Base-by-base conservation (phyloP, 2,888 invertebrate genomes). In the Nyleta sp. region DNA sequence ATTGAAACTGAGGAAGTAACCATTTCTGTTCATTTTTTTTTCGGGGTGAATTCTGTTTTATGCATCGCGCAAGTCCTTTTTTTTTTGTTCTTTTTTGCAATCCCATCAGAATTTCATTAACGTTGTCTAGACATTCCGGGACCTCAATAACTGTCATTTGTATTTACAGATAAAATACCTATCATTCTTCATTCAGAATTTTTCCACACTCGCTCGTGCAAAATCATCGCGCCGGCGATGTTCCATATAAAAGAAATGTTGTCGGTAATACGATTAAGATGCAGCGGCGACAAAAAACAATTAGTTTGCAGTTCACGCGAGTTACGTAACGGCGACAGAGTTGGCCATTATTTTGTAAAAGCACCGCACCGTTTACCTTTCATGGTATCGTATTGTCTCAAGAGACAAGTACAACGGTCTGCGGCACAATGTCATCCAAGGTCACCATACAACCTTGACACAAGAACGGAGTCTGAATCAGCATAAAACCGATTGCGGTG, bases 361-460 rank as follows among this genome's bases (percentile, higher is more conserved):
- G 50, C 17, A 62, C 50, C 2, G n/a, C 13, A 7, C 13, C 8
- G 20, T 28, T 62, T 33, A 15, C 53, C 38, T 53, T 38, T 38
- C 20, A 53, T 52, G 24, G 28, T 46, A 31, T 62, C n/a, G 35
- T 8, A 46, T 57, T 52, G 22, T 71, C 53, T n/a, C 33, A 13
- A 38, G n/a, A 52, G 7, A 35, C 62, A 44, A 64, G 46, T 24
- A 52, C 62, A 53, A 57, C 46, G 52, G 20, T 53, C 60, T 55
- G 11, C 33, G 33, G 44, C 24, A 46, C 62, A 72, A 72, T 72
- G 72, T 72, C 72, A 64, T 64, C 52, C 46, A 64, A 72, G 72
- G 72, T 55, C 44, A 48, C 13, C 18, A 24, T 18, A 17, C 38
- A 33, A 53, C 72, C 55, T 72, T 72, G 55, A 64, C 46, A 53